Base-by-base conservation (phyloP, 1,140 invertebrate genomes). In the Drosophila auraria region DNA sequence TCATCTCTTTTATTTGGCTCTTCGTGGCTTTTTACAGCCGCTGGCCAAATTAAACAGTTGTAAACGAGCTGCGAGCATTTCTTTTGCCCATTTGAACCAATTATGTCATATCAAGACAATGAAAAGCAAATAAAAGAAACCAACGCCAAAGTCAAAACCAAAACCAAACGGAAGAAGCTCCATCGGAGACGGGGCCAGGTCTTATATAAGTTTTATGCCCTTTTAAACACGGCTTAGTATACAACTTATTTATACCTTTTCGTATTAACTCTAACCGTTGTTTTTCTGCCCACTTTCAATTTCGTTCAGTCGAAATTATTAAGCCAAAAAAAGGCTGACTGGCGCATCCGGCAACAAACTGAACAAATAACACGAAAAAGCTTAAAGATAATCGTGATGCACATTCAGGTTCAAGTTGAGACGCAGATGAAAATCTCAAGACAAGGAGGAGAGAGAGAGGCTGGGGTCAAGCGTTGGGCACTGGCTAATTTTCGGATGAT, bases 61-160 rank as follows among this genome's bases (percentile, higher is more conserved):
- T 75, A 42, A 57, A 69, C 36, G 66, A 36, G 70, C 54, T 25
- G 36, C 53, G 27, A 27, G 65, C 66, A 59, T 73, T 73, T 59
- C 51, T 44, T 59, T 56, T 23, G 69, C 51, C 54, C 68, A 60
- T 78, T 44, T 83, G 64, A 51, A 65, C 71, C 64, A 84, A 61
- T 83, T 83, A 83, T 83, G 81, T 83, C 82, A 83, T 71, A 65
- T 75, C 33, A 30, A 57, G 45, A 74, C 71, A 73, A 73, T 74
- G 70, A 70, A 70, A 17, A 66, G 15, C 47, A 53, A 69, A 69
- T 30, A 51, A 50, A 44, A 33, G 23, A 65, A 65, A 47, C 47
- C 36, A 68, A 61, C 62, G 36, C 51, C 38, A 68, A 61, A 69
- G 36, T 44, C 38, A n/a, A 59, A 73, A 7, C 30, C 49, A 15